phyloP scores from a whole-genome alignment of 2,113 vertebrate species.

The Clinocottus analis region DNA sequence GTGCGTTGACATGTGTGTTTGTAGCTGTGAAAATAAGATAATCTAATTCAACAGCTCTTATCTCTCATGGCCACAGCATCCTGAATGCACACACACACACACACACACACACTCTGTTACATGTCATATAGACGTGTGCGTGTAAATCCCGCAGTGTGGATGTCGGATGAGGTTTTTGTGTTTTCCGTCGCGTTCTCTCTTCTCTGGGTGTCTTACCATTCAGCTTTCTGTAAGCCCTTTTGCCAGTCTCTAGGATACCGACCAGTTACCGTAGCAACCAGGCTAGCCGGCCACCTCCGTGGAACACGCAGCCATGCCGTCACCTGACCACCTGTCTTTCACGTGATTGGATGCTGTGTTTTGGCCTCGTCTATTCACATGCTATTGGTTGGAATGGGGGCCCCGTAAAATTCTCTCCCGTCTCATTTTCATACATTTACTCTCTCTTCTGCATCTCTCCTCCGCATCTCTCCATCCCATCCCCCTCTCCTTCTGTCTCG shows the following conservation, averaged over 20 bases:
- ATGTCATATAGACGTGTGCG: neutral
- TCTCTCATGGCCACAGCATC: constrained; percentile 34
- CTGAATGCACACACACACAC: neutral
- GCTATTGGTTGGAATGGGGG: constrained; percentile 32
- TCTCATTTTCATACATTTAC: constrained; percentile 38
- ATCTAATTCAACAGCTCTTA: constrained; percentile 57
- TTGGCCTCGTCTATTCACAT: constrained; percentile 46
- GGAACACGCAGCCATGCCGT: constrained; percentile 42
- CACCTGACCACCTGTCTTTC: constrained; percentile 60
- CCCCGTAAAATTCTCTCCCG: constrained; percentile 25
- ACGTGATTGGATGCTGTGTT: constrained; percentile 58
- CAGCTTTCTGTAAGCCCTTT: constrained; percentile 65
- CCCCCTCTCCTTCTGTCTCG: constrained; percentile 28
- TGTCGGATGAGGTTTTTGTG: constrained; percentile 5
- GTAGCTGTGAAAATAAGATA: constrained; percentile 58
- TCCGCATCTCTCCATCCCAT: neutral
- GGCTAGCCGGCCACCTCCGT: constrained; percentile 60
- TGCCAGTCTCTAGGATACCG: constrained; percentile 77
- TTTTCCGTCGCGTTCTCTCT: constrained; percentile 1
- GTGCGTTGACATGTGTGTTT: constrained; percentile 34
- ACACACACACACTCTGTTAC: neutral
- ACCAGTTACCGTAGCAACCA: constrained; percentile 77
- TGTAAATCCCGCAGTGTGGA: constrained; percentile 1
- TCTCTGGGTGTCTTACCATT: constrained; percentile 52
- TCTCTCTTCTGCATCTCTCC: neutral